These are phyloP conservation scores for Erinaceus europaeus DNA, from an alignment of 2,113 vertebrate genomes.

Conservation along the genomic window DNA sequence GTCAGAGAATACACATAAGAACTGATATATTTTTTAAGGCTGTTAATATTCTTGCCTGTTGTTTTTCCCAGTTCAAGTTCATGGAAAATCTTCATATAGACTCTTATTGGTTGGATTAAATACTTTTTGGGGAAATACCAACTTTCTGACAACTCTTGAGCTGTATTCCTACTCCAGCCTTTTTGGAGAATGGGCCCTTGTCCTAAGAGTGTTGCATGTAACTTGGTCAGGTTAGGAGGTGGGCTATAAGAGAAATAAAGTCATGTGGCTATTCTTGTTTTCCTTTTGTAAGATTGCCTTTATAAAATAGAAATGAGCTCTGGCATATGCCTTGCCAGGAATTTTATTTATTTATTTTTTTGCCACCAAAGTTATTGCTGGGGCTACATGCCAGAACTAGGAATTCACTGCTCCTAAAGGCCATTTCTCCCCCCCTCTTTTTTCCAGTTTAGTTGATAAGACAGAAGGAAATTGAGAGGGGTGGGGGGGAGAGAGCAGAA, in stretches of 20 bases:
- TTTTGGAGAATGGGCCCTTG: not conserved
- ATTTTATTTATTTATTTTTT: too few species aligned
- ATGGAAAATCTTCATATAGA: not conserved
- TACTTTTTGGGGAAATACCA: not conserved
- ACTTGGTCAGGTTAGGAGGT: not conserved
- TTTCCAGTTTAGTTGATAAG: too few species aligned
- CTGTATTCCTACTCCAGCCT: not conserved
- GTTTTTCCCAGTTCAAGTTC: not conserved
- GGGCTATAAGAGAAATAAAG: not conserved
- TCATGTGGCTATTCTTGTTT: not conserved
- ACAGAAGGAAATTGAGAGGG: too few species aligned
- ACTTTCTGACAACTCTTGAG: not conserved
- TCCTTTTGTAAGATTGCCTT: too few species aligned
- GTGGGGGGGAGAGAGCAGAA: too few species aligned
- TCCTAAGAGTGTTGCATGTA: not conserved
- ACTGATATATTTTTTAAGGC: not conserved
- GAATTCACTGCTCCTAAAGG: too few species aligned
- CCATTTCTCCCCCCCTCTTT: too few species aligned
- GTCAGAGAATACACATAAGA: not conserved
- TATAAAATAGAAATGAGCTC: too few species aligned
- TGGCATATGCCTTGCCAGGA: too few species aligned
- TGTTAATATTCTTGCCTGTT: not conserved
- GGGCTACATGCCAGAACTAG: too few species aligned
- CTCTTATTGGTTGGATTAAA: not conserved
- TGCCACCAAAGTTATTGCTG: too few species aligned